Base-by-base conservation (phyloP, 1,140 invertebrate species). In the Teleopsis dalmanni region DNA sequence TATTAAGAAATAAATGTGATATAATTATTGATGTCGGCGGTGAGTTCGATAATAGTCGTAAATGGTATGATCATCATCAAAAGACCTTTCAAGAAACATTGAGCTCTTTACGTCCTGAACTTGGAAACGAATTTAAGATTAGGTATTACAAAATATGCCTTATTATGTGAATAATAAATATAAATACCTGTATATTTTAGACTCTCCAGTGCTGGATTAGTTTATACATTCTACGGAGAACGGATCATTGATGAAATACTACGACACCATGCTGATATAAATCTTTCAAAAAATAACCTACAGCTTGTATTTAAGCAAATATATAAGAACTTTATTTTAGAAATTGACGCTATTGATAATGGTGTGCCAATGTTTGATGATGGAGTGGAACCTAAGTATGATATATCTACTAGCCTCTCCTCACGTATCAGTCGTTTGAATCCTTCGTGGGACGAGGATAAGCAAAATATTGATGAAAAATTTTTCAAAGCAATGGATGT, bases 261-360 rank as follows among this genome's bases (percentile, higher is more conserved):
- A 8, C 53, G 73, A 53, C 62, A 74, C 22, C 56, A 74, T 31
- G 69, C 75, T 38, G 52, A 62, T 22, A 14, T 59, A 18, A 37
- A 57, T 33, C 49, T 81, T 9, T 71, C 63, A 2, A 58, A 72
- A 52, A 62, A 80, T 2, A 73, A 78, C 37, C 55, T 84, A 3
- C 71, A 79, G 46, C 57, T 72, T 8, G 72, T 95, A n/a, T 97
- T 81, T 65, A 76, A 82, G 47, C 84, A 86, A 67, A 76, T 98
- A 1, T 99, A 99, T 73, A 82, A 91, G 50, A 79, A 79, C 42
- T 89, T 99, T 50, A 82, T 99, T 16, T 81, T 91, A 75, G 95
- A 97, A 79, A 78, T 99, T 49, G 96, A 99, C 76, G 95, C 84
- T 5, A 88, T 97, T 49, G 96, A 99, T 71, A 99, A 99, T 78